A percentile compares a stretch with the other conserved stretches of the same genome.
These are phyloP conservation scores for Myiotriccus ornatus DNA, from an alignment of 2,797 vertebrate genomes.

Conservation along the genomic window DNA sequence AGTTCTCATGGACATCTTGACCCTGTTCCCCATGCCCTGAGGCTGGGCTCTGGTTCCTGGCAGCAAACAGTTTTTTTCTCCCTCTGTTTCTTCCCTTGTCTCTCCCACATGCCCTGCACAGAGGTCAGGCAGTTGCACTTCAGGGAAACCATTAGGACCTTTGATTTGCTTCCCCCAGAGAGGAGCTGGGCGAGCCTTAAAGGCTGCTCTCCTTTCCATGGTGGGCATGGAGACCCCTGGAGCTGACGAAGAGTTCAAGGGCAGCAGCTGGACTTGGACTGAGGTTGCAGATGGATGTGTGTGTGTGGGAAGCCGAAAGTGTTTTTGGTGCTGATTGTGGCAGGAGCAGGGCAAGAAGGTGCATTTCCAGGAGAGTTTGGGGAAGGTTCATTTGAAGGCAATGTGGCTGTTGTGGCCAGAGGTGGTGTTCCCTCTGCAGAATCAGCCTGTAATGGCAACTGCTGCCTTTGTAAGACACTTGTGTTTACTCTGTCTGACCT, in stretches of 20 bases:
- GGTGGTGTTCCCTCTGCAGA: not conserved
- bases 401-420: not conserved
- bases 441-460: not conserved
- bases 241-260: not conserved
- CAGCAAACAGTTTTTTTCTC: not conserved
- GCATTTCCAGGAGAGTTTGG: not conserved
- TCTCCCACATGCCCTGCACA: not conserved
- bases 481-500: fast-evolving
- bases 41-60: not conserved
- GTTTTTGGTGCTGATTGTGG: not conserved
- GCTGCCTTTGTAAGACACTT: not conserved
- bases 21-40: not conserved
- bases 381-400: not conserved
- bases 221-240: not conserved
- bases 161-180: not conserved
- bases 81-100: not conserved
- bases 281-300: not conserved
- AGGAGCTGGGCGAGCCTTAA: not conserved
- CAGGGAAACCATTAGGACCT: not conserved
- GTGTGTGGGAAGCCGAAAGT: not conserved
- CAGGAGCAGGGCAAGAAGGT: not conserved
- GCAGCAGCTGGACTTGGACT: fast-evolving
- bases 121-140: not conserved
- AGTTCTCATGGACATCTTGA: not conserved
- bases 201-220: not conserved